phyloP scores from a whole-genome alignment of 2,888 invertebrate species.

The Catocala sponsa region DNA sequence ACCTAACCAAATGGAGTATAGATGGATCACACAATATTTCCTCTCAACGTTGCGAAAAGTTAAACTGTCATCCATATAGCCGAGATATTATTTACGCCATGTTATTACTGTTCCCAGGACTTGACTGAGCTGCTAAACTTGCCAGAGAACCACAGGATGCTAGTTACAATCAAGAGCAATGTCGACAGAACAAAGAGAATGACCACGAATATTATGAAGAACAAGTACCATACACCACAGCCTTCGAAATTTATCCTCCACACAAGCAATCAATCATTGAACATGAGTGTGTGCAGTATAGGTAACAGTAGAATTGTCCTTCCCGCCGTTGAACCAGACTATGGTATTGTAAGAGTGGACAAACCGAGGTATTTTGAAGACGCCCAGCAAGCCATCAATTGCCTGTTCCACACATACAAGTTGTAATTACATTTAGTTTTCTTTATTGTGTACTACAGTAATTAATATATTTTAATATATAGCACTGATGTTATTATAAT shows the following conservation, averaged over 20 bases:
- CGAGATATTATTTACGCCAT: neutral
- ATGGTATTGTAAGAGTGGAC: conserved; percentile 73
- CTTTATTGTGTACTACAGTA: conserved; percentile 17
- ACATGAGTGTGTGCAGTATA: conserved; percentile 53
- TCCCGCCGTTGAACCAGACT: conserved; percentile 79
- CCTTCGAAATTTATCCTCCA: conserved; percentile 60
- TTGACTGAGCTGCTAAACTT: conserved; percentile 69
- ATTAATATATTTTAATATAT: conserved; percentile 26
- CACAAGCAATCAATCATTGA: conserved; percentile 60
- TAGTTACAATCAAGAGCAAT: conserved; percentile 72
- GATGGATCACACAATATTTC: too few species aligned
- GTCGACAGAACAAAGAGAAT: conserved; percentile 74
- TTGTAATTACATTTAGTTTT: conserved; percentile 55
- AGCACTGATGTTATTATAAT: conserved; percentile 25
- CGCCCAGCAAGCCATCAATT: conserved; percentile 77
- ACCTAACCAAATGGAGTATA: too few species aligned
- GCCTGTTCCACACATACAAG: conserved; percentile 74
- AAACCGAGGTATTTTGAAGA: conserved; percentile 80
- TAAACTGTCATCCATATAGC: neutral
- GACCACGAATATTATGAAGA: conserved; percentile 62
- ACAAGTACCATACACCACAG: conserved; percentile 66
- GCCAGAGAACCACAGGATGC: conserved; percentile 76
- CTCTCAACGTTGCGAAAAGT: too few species aligned
- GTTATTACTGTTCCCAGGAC: conserved; percentile 62
- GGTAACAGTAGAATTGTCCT: conserved; percentile 44